Evolutionary conservation across 92 coral and sea anemone genomes (phyloP).

Genomic region (Paramuricea clavata): DNA sequence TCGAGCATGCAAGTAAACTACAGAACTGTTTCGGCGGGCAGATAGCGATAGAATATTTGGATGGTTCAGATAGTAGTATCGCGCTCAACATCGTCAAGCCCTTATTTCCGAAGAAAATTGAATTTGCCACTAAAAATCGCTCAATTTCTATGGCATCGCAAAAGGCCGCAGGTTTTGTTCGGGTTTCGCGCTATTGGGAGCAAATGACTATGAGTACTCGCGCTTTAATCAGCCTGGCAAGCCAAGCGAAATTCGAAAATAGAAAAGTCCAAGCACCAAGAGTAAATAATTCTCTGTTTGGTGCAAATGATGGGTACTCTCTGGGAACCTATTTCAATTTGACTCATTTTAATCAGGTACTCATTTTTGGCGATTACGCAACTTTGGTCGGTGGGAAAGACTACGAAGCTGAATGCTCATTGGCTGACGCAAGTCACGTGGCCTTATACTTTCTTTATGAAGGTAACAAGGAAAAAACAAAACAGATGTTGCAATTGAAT

Average conservation of each 20-base stretch:
- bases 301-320: neutral
- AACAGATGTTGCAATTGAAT: too few species aligned
- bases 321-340: neutral
- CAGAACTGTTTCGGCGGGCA: neutral
- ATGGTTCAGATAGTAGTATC: neutral
- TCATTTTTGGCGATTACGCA: neutral
- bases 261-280: too few species aligned
- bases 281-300: neutral
- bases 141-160: neutral
- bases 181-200: neutral
- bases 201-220: too few species aligned
- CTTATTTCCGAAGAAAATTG: too few species aligned
- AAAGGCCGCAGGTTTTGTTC: neutral
- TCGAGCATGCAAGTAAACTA: neutral
- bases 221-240: neutral
- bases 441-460: neutral
- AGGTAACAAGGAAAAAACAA: neutral
- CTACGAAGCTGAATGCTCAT: too few species aligned
- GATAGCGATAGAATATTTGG: neutral
- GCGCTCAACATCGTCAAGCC: neutral
- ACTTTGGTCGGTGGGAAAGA: too few species aligned
- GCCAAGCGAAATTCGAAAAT: neutral
- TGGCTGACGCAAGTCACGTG: conserved; percentile 6
- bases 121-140: neutral
- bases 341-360: neutral